Evolutionary conservation across 2,113 vertebrate species (phyloP).

Genomic region (Mastomys natalensis): DNA sequence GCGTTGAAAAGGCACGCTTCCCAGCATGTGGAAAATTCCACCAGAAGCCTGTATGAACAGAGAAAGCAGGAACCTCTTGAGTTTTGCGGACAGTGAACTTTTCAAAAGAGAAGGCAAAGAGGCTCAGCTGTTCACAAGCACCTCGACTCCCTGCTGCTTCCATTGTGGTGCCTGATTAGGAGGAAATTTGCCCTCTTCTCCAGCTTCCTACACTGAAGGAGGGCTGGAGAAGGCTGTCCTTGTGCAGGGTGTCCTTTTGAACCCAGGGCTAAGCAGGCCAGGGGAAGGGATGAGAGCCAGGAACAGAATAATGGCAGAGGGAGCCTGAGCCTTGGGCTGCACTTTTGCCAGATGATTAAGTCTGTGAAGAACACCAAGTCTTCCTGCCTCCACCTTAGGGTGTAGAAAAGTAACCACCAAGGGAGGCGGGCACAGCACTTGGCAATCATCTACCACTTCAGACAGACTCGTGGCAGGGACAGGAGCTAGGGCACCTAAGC

Average conservation of each 20-base stretch:
- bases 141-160: background rate
- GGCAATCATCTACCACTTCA: background rate
- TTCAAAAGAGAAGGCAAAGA: conserved; percentile 73
- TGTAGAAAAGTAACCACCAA: background rate
- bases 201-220: background rate
- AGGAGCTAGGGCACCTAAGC: no score
- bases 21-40: conserved; percentile 76
- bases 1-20: conserved; percentile 66
- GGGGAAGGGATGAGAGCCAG: background rate
- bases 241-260: fast-evolving
- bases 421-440: background rate
- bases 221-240: background rate
- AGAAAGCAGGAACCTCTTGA: conserved; percentile 65
- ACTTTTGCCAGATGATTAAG: background rate
- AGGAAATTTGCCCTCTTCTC: background rate
- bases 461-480: background rate
- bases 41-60: conserved; percentile 60
- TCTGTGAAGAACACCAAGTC: background rate
- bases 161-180: background rate
- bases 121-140: background rate
- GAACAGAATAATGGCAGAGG: background rate
- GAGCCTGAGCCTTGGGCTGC: background rate
- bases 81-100: conserved; percentile 69
- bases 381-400: background rate
- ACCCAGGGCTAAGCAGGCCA: fast-evolving